Percentiles rank a stretch among this genome's conserved stretches.
phyloP scores from a whole-genome alignment of 2,888 invertebrate species.

The Orthonychiurus folsomi region DNA sequence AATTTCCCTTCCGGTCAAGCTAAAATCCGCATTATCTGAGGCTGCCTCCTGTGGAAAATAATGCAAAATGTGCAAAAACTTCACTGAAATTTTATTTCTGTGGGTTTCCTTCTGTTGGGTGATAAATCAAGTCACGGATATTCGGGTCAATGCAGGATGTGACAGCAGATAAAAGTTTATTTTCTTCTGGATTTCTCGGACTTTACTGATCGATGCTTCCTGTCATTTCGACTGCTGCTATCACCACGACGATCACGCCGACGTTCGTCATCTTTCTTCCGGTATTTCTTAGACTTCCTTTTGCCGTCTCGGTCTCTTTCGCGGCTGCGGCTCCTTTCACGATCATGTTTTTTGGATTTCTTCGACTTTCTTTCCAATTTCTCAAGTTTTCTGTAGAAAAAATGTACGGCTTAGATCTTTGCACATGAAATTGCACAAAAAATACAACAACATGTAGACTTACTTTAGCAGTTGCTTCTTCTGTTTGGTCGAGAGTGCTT shows the following conservation, averaged over 20 bases:
- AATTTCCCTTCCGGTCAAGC: no score
- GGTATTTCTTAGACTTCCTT: constrained; percentile 4
- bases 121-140: no score
- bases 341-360: constrained; percentile 24
- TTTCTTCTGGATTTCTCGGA: neutral
- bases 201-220: constrained; percentile 4
- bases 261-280: constrained; percentile 10
- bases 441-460: constrained; percentile 38
- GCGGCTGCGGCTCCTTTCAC: constrained; percentile 15
- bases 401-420: constrained; percentile 9
- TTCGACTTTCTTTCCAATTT: constrained; percentile 29
- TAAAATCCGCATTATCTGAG: no score
- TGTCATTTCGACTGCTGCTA: neutral
- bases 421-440: neutral
- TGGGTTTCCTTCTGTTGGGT: no score
- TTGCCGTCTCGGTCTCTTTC: constrained; percentile 8
- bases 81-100: no score
- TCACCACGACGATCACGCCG: constrained; percentile 7
- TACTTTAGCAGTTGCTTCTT: constrained; percentile 83
- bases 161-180: neutral
- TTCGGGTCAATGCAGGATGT: neutral
- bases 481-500: constrained; percentile 74
- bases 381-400: constrained; percentile 32
- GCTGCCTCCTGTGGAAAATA: no score
- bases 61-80: no score